Evolutionary conservation across 2,888 invertebrate genomes (phyloP).

Genomic region (Andrena bicolor): DNA sequence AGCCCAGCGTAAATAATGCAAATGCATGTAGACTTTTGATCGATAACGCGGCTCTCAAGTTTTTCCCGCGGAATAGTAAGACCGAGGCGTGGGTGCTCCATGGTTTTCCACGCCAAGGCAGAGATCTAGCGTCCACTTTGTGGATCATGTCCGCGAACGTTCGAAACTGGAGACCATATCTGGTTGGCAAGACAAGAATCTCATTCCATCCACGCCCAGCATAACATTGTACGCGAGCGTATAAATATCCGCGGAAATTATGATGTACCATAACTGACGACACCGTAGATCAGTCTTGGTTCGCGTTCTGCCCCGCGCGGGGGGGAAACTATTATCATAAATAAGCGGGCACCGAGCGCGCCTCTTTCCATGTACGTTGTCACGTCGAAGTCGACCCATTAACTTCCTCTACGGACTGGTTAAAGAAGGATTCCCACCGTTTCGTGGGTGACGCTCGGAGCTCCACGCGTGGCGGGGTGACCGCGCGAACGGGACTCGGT

Average conservation of each 20-base stretch:
- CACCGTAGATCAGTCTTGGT: slow-evolving; percentile 68
- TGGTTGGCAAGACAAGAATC: slow-evolving; percentile 69
- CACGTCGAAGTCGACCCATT: slow-evolving; percentile 74
- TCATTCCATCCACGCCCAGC: slow-evolving; percentile 71
- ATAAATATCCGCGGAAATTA: slow-evolving; percentile 72
- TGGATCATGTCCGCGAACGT: slow-evolving; percentile 57
- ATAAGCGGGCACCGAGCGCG: slow-evolving; percentile 52
- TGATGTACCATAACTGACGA: slow-evolving; percentile 72
- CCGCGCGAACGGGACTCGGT: slow-evolving; percentile 34
- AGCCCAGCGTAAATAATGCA: neutral
- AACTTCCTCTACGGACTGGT: slow-evolving; percentile 77
- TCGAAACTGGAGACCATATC: slow-evolving; percentile 70
- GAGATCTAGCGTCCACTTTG: slow-evolving; percentile 18
- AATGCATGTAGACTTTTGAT: neutral
- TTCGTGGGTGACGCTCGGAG: slow-evolving; percentile 74
- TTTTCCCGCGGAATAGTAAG: neutral
- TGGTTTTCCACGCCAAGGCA: slow-evolving; percentile 21
- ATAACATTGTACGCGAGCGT: slow-evolving; percentile 61
- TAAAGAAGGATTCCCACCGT: slow-evolving; percentile 76
- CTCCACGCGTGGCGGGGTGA: slow-evolving; percentile 14
- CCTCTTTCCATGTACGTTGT: slow-evolving; percentile 58
- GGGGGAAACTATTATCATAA: slow-evolving; percentile 66
- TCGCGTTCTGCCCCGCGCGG: slow-evolving; percentile 42
- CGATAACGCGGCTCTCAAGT: neutral
- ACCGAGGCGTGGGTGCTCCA: slow-evolving; percentile 32